Base-by-base conservation (phyloP, 2,888 invertebrate species). In the Mayetiola destructor region DNA sequence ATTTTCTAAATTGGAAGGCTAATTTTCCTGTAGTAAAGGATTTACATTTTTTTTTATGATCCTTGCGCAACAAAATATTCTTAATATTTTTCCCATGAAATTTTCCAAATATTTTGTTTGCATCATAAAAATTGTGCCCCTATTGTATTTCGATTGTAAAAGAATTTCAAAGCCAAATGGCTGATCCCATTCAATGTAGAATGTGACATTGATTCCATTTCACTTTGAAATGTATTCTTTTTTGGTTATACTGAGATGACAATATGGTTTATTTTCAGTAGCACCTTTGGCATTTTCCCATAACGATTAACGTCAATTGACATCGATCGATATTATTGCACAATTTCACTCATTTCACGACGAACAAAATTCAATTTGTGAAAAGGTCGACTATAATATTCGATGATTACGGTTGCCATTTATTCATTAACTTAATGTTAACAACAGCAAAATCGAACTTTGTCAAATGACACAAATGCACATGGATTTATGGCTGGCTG, bases 191-290 rank as follows among this genome's bases (percentile, higher is more conserved):
- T n/a, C n/a, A n/a, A n/a, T 48, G 14, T 16, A n/a, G 27, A 48
- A 48, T 27, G 48, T 48, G 48, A 27, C 48, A 48, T 48, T 48
- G 27, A 48, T 48, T 48, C 48, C 20, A 27, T 48, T 48, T n/a
- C n/a, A n/a, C n/a, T n/a, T n/a, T n/a, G n/a, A n/a, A n/a, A n/a
- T n/a, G n/a, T n/a, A n/a, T n/a, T n/a, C n/a, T n/a, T n/a, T n/a
- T n/a, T n/a, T n/a, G n/a, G n/a, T n/a, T n/a, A n/a, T n/a, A n/a
- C n/a, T n/a, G n/a, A n/a, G n/a, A n/a, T n/a, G n/a, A n/a, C n/a
- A n/a, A n/a, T n/a, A n/a, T n/a, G n/a, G n/a, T n/a, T n/a, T n/a
- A n/a, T n/a, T n/a, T n/a, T n/a, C n/a, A n/a, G n/a, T n/a, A n/a
- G n/a, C 18, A 39, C 3, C 29, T 48, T n/a, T 27, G 29, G 27